phyloP scores from a whole-genome alignment of 2,888 invertebrate species.

The Papilio protenor region DNA sequence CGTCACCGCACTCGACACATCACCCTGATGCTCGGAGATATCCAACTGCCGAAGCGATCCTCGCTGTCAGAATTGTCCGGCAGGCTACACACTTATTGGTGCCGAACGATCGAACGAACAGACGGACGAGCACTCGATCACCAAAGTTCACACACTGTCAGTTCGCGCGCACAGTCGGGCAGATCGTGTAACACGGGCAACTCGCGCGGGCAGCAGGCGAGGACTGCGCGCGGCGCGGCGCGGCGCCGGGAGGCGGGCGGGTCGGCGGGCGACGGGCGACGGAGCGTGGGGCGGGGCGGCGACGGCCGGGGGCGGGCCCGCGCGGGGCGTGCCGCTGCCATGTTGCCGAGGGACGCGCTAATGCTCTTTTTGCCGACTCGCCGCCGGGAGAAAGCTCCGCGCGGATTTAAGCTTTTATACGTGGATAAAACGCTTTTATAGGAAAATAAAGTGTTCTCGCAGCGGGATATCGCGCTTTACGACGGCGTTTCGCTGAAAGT shows the following conservation, averaged over 20 bases:
- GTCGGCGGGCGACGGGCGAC: slow-evolving; percentile 47
- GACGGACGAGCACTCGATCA: slow-evolving; percentile 48
- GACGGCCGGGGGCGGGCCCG: slow-evolving; percentile 53
- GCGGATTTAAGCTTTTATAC: slow-evolving; percentile 84
- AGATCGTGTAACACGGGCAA: slow-evolving; percentile 43
- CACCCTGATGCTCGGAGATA: slow-evolving; percentile 50
- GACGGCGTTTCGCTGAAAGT: slow-evolving; percentile 80
- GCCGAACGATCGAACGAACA: background rate
- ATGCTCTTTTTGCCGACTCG: slow-evolving; percentile 81
- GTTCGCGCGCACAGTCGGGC: slow-evolving; percentile 25
- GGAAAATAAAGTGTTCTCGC: slow-evolving; percentile 83
- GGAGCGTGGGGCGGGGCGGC: slow-evolving; percentile 57
- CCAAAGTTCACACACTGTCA: slow-evolving; percentile 47
- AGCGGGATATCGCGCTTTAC: slow-evolving; percentile 82
- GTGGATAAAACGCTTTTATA: slow-evolving; percentile 84
- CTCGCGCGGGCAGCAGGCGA: slow-evolving; percentile 57
- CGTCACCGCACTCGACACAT: slow-evolving; percentile 58
- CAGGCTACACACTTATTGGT: slow-evolving; percentile 45
- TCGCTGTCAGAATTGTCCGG: slow-evolving; percentile 28
- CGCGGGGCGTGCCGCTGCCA: slow-evolving; percentile 52
- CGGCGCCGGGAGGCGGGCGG: slow-evolving; percentile 59
- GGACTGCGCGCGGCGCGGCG: slow-evolving; percentile 59
- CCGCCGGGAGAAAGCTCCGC: slow-evolving; percentile 81
- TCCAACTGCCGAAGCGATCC: slow-evolving; percentile 44
- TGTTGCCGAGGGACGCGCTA: slow-evolving; percentile 76